These are phyloP conservation scores for Styela clava DNA, from an alignment of 23 tunicate genomes.

Conservation along the genomic window DNA sequence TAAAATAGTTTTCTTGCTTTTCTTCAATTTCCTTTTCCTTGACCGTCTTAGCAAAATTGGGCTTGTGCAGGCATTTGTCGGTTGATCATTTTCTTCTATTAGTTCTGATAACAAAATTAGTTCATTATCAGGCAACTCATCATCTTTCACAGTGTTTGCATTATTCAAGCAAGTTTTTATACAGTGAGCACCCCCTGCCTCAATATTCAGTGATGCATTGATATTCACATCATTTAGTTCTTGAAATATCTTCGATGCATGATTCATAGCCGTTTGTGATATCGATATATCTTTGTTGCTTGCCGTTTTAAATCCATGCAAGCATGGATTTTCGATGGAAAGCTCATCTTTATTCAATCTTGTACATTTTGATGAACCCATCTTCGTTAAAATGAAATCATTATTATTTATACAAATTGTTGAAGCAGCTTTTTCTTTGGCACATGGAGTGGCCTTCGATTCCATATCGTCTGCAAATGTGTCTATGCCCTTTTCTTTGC, in stretches of 20 bases:
- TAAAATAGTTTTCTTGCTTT: not conserved
- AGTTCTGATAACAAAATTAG: not conserved
- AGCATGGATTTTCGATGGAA: too few relatives aligned
- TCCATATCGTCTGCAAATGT: too few relatives aligned
- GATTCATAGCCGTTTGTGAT: constrained; percentile 1
- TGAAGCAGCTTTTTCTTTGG: too few relatives aligned
- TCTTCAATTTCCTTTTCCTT: not conserved
- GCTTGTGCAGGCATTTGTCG: not conserved
- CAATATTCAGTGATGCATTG: too few relatives aligned
- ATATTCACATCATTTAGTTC: not conserved
- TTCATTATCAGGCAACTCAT: not conserved
- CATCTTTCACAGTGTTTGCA: not conserved
- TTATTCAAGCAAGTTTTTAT: not conserved
- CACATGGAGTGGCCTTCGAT: too few relatives aligned
- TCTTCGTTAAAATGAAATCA: too few relatives aligned
- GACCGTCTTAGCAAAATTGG: not conserved
- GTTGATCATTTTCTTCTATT: not conserved
- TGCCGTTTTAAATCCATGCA: constrained; percentile 12
- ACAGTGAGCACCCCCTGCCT: not conserved
- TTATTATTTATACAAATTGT: too few relatives aligned
- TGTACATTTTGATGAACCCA: too few relatives aligned
- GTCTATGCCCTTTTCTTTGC: too few relatives aligned
- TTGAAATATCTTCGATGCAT: not conserved
- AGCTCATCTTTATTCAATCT: too few relatives aligned
- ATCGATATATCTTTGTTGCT: not conserved